Base-by-base conservation (phyloP, 1,140 invertebrate genomes). In the Conus betulinus region DNA sequence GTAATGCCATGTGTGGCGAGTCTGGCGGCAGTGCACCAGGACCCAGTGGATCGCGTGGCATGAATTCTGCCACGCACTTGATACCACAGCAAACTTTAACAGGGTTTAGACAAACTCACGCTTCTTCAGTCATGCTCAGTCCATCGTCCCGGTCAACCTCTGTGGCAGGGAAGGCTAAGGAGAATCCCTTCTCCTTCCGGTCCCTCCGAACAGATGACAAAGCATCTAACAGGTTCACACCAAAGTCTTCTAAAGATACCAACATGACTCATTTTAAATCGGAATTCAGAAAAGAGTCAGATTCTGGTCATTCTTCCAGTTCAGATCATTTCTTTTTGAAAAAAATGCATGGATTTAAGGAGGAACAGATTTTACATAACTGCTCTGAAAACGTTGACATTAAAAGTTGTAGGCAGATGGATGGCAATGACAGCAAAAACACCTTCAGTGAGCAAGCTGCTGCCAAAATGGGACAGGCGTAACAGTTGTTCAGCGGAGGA, bases 101-200 rank as follows among this genome's bases (percentile, higher is more conserved):
- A 27, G 82, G 57, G 53, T 67, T 63, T 1, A 15, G 53, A 11
- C 82, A 84, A 10, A 20, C 82, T 23, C 57, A 63, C 17, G 7
- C 82, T 17, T 67, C 82, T 3, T 84, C 82, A 23, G 55, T 51
- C n/a, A 25, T 6, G n/a, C 25, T 84, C 27, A 60, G 15, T 11
- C 25, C 25, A 8, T 23, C 20, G 10, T 27, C 55, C 53, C 60
- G 82, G 51, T 84, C 82, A 60, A 23, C 74, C 15, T 10, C 71
- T n/a, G 17, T 13, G 23, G 85, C 52, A 51, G 85, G 74, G 23
- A 78, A 87, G 55, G 52, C 25, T n/a, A 74, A 78, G 52, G 74
- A 25, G 4, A 53, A 78, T 23, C 71, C 53, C 8, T 55, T 79
- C 13, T 51, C 85, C 52, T 78, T 55, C 74, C 8, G 27, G 1